These are phyloP conservation scores for Strigamia transsilvanica DNA, from an alignment of 2,888 invertebrate species.

Conservation along the genomic window DNA sequence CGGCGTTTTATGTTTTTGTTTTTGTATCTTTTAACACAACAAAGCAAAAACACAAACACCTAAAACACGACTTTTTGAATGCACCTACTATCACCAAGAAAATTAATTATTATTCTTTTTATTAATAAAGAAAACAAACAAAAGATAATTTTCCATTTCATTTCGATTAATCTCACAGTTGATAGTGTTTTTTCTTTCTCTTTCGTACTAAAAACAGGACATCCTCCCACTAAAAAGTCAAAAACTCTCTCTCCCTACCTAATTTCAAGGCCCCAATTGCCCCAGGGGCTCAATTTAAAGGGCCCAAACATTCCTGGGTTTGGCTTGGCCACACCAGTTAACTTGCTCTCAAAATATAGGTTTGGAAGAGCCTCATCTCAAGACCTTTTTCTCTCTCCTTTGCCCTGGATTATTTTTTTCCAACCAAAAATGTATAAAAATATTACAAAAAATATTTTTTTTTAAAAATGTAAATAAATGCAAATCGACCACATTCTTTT, in stretches of 20 bases:
- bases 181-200: not conserved
- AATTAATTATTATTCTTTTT: too few relatives aligned
- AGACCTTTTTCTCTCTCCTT: not conserved
- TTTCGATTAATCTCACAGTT: not conserved
- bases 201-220: slow-evolving; percentile 16
- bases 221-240: slow-evolving; percentile 28
- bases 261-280: slow-evolving; percentile 39
- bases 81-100: too few relatives aligned
- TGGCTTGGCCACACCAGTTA: not conserved
- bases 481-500: too few relatives aligned
- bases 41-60: too few relatives aligned
- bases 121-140: too few relatives aligned
- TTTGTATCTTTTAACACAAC: too few relatives aligned
- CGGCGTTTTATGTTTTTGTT: too few relatives aligned
- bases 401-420: not conserved
- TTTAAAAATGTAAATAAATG: too few relatives aligned
- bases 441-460: too few relatives aligned
- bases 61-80: too few relatives aligned
- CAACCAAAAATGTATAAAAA: too few relatives aligned
- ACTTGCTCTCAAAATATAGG: slow-evolving; percentile 41
- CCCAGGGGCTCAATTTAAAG: slow-evolving; percentile 45
- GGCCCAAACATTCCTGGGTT: slow-evolving; percentile 49
- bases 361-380: slow-evolving; percentile 10
- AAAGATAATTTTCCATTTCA: too few relatives aligned
- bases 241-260: not conserved